A percentile compares a stretch with the other conserved stretches of the same genome.
Conservation (phyloP, 2,888 invertebrate species). For the Aspidiotus destructor region DNA sequence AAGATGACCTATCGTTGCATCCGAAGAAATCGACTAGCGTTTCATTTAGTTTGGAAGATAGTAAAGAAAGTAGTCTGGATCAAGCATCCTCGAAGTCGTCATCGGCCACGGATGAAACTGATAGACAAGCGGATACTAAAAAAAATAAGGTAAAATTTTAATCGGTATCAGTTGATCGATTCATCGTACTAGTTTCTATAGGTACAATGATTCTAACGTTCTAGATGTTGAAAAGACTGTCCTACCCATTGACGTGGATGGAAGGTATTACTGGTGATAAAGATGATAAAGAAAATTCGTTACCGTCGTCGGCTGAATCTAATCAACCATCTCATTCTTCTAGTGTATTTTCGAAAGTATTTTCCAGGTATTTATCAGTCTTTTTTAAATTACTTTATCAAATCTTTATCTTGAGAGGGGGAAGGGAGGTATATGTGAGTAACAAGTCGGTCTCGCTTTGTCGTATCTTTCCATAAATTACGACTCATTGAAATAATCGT, state of each 20-base stretch:
- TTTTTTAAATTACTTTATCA: background rate
- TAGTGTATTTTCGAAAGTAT: slow-evolving; percentile 83
- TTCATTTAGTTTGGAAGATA: slow-evolving; percentile 57
- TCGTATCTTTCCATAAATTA: too few relatives aligned
- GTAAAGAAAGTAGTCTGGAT: slow-evolving; percentile 43
- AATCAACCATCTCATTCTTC: slow-evolving; percentile 53
- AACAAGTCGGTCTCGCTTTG: too few relatives aligned
- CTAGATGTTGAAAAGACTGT: slow-evolving; percentile 82
- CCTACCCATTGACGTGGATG: slow-evolving; percentile 85
- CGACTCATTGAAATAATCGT: too few relatives aligned
- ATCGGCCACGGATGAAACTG: slow-evolving; percentile 26
- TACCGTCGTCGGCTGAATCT: slow-evolving; percentile 44
- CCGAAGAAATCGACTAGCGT: slow-evolving; percentile 60
- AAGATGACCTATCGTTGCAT: slow-evolving; percentile 44
- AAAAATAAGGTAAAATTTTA: slow-evolving; percentile 37
- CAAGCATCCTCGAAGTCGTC: slow-evolving; percentile 13
- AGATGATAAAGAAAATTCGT: slow-evolving; percentile 46
- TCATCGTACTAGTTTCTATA: background rate
- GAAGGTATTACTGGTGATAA: slow-evolving; percentile 70
- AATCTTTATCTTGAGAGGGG: background rate
- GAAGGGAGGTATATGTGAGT: background rate
- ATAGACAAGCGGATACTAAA: slow-evolving; percentile 38
- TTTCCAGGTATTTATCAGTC: slow-evolving; percentile 60
- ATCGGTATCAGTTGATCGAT: background rate
- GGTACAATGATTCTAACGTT: background rate